These are phyloP conservation scores for Clarias fuscus DNA, from an alignment of 2,797 vertebrate genomes.

Conservation along the genomic window DNA sequence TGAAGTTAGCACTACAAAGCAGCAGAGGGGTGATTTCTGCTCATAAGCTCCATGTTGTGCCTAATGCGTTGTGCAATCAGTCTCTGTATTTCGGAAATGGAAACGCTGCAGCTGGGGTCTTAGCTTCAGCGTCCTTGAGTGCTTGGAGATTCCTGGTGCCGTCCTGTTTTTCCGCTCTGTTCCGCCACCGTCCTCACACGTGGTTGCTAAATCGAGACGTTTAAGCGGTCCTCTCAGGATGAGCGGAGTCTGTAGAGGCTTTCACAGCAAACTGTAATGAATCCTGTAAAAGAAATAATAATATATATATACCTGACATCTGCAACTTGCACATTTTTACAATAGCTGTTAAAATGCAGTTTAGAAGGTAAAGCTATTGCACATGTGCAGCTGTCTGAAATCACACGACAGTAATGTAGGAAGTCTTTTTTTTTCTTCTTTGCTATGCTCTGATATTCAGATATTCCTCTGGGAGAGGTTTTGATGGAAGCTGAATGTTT, in stretches of 20 bases:
- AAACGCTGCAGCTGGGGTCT: neutral
- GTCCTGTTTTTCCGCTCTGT: constrained; percentile 12
- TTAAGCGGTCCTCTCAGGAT: constrained; percentile 33
- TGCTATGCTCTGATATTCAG: constrained; percentile 13
- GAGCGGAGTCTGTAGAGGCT: constrained; percentile 24
- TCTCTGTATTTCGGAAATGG: constrained; percentile 15
- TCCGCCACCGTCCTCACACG: neutral
- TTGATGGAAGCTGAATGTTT: constrained; percentile 13
- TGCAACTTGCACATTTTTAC: neutral
- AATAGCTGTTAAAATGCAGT: neutral
- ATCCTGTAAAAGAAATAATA: constrained; percentile 22
- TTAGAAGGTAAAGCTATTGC: constrained; percentile 4
- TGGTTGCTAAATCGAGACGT: constrained; percentile 30
- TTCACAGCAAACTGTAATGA: constrained; percentile 26
- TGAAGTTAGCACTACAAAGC: constrained; percentile 19
- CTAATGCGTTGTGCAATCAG: constrained; percentile 31
- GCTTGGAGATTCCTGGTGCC: neutral
- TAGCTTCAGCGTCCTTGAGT: neutral
- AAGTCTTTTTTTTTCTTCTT: neutral
- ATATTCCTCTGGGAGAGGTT: constrained; percentile 20
- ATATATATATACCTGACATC: neutral
- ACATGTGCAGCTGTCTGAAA: neutral
- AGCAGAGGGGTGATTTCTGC: neutral
- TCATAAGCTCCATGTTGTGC: constrained; percentile 38
- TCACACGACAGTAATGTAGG: neutral